These are phyloP conservation scores for Lipotes vexillifer DNA, from an alignment of 2,113 vertebrate genomes.

Conservation along the genomic window DNA sequence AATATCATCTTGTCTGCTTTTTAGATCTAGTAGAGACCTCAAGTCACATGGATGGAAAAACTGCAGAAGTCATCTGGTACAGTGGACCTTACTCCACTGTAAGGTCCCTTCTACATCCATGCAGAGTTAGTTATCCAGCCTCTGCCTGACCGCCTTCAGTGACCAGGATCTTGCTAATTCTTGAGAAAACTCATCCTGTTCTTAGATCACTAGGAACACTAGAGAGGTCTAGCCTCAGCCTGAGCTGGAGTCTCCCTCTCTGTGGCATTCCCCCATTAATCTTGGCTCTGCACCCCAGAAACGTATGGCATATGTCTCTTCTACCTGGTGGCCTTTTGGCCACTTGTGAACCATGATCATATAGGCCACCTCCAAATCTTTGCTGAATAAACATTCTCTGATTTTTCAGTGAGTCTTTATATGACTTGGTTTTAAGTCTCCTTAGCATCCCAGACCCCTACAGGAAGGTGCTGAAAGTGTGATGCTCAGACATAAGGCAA, in stretches of 20 bases:
- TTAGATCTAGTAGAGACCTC: neutral
- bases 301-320: neutral
- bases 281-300: neutral
- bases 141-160: neutral
- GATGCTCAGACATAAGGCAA: neutral
- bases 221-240: neutral
- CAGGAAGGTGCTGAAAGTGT: neutral
- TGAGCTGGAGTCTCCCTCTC: neutral
- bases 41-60: neutral
- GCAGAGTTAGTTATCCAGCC: neutral
- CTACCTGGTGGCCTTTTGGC: neutral
- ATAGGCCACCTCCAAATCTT: neutral
- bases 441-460: neutral
- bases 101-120: neutral
- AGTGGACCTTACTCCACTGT: too few relatives aligned
- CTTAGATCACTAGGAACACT: neutral
- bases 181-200: neutral
- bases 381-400: neutral
- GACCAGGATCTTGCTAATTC: neutral
- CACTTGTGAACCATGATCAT: neutral
- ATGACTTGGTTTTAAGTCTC: constrained; percentile 2
- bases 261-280: neutral
- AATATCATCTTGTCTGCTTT: neutral
- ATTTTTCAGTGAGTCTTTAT: neutral
- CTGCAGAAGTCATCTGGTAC: neutral